These are phyloP conservation scores for Limnephilus marmoratus DNA, from an alignment of 2,888 invertebrate species.

Conservation along the genomic window DNA sequence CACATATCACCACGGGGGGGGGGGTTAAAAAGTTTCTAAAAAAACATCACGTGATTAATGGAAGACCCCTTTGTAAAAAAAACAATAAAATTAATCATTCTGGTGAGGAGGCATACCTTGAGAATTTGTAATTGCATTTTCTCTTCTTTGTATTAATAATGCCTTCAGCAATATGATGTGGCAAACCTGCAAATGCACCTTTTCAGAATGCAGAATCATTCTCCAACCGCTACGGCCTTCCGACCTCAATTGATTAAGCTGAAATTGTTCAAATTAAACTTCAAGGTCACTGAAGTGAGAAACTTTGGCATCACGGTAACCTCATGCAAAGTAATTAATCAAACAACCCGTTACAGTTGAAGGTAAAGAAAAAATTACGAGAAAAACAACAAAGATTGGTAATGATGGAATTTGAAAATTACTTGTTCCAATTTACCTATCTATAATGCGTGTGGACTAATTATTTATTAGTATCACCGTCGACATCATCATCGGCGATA, in stretches of 20 bases:
- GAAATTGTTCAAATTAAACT: not conserved
- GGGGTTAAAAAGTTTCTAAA: too few species aligned
- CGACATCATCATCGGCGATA: too few species aligned
- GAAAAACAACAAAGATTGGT: not conserved
- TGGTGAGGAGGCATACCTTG: not conserved
- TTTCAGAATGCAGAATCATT: not conserved
- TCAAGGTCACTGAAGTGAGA: not conserved
- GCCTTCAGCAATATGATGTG: not conserved
- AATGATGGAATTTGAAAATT: not conserved
- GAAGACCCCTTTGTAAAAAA: too few species aligned
- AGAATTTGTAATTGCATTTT: not conserved
- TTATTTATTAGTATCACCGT: too few species aligned
- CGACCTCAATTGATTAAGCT: not conserved
- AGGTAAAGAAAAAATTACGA: not conserved
- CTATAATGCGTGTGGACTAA: not conserved
- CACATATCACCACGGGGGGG: too few species aligned
- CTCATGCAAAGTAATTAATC: not conserved
- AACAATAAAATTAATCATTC: not conserved
- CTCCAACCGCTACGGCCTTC: not conserved
- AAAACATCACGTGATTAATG: too few species aligned
- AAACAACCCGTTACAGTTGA: not conserved
- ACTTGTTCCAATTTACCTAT: not conserved
- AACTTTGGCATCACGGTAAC: not conserved
- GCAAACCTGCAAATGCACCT: not conserved
- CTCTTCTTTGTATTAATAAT: not conserved